Conservation (phyloP, 1,140 invertebrate genomes). For the Pseudomyrmex flavicornis region DNA sequence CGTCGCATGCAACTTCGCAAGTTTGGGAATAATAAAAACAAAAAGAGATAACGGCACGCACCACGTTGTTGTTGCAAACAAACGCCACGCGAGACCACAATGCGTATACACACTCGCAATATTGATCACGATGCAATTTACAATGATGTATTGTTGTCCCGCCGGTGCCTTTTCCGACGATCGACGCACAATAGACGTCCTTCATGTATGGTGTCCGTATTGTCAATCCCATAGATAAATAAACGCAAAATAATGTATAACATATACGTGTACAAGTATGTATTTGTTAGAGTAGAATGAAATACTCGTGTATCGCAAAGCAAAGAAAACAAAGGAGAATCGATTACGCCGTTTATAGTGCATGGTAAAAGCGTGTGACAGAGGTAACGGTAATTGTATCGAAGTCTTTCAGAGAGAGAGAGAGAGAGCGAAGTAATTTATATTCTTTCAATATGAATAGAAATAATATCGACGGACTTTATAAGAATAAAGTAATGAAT, state of each 20-base stretch:
- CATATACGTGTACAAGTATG: background rate
- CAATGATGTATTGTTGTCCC: slow-evolving; percentile 23
- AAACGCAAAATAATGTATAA: background rate
- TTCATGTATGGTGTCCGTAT: slow-evolving; percentile 5
- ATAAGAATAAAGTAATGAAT: no score
- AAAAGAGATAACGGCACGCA: slow-evolving; percentile 17
- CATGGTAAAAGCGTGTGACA: background rate
- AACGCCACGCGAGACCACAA: background rate
- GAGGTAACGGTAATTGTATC: background rate
- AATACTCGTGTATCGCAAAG: background rate
- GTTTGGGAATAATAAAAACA: slow-evolving; percentile 40
- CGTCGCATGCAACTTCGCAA: slow-evolving; percentile 16
- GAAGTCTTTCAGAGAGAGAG: no score
- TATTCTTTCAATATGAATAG: background rate
- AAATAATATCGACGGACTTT: background rate
- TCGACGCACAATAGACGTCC: slow-evolving; percentile 6
- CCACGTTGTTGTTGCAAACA: background rate
- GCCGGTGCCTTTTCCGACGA: background rate
- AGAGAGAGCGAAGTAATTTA: background rate
- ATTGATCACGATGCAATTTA: slow-evolving; percentile 25
- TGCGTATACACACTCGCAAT: slow-evolving; percentile 1
- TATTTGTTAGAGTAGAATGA: background rate
- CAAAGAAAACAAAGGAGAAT: background rate
- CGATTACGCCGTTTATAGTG: slow-evolving; percentile 1
- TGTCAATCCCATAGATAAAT: slow-evolving; percentile 19